A percentile compares a stretch with the other conserved stretches of the same genome.
These are phyloP conservation scores for Aphis craccivora DNA, from an alignment of 1,140 invertebrate species.

Conservation along the genomic window DNA sequence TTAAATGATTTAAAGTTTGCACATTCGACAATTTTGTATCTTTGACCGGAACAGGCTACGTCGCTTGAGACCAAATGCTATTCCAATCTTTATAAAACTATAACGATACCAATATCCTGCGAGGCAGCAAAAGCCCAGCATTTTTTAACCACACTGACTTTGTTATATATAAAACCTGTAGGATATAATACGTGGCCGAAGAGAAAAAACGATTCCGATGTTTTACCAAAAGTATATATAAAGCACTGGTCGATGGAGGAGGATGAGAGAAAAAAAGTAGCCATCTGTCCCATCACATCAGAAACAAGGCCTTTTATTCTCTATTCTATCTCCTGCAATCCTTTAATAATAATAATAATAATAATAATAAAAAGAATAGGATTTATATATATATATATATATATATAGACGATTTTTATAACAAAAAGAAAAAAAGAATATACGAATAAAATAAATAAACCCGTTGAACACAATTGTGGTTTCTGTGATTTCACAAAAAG, in stretches of 20 bases:
- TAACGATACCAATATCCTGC: not conserved
- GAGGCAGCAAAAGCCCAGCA: not conserved
- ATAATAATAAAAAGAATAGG: not conserved
- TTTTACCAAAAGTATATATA: slow-evolving; percentile 19
- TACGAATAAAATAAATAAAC: slow-evolving; percentile 43
- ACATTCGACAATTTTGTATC: not conserved
- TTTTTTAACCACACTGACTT: slow-evolving; percentile 18
- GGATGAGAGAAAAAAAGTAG: not conserved
- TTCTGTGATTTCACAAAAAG: not conserved
- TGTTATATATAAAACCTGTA: not conserved
- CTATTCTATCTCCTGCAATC: not conserved
- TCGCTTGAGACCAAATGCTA: not conserved
- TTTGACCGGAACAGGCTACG: not conserved
- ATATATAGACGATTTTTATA: slow-evolving; percentile 2
- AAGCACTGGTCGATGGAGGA: not conserved
- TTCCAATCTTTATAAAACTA: slow-evolving; percentile 21
- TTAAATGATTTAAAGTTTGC: slow-evolving; percentile 3
- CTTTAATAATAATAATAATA: slow-evolving; percentile 46
- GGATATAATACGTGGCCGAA: too few relatives aligned
- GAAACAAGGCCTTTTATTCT: slow-evolving; percentile 41
- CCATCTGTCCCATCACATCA: slow-evolving; percentile 46
- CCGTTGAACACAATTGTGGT: slow-evolving; percentile 9
- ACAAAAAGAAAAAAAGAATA: not conserved
- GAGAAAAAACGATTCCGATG: slow-evolving; percentile 14
- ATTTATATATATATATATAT: slow-evolving; percentile 33